A percentile compares a stretch with the other conserved stretches of the same genome.
Conservation (phyloP, 1,140 invertebrate genomes). For the Drosophila fuyamai region DNA sequence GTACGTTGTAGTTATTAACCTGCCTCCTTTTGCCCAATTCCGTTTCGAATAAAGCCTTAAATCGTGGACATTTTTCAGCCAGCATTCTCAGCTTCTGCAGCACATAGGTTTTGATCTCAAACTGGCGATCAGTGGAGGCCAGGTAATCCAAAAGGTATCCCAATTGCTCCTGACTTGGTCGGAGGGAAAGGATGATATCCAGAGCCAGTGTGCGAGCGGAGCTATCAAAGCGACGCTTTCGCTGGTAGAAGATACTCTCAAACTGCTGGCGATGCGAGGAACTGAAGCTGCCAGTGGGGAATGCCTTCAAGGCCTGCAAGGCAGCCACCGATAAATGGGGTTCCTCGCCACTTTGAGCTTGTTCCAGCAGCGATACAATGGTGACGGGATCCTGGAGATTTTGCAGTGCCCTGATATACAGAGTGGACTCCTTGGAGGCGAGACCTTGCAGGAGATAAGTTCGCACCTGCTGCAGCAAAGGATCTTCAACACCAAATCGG, state of each 20-base stretch:
- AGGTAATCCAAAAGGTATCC: slow-evolving; percentile 87
- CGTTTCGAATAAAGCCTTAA: slow-evolving; percentile 84
- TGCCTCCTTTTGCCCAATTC: slow-evolving; percentile 84
- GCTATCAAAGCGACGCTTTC: slow-evolving; percentile 88
- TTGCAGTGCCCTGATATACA: slow-evolving; percentile 88
- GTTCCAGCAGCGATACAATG: slow-evolving; percentile 86
- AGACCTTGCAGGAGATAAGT: slow-evolving; percentile 47
- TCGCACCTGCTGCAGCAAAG: slow-evolving; percentile 53
- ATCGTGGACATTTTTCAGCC: slow-evolving; percentile 85
- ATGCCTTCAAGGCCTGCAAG: slow-evolving; percentile 88
- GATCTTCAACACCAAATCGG: slow-evolving; percentile 60
- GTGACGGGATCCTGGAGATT: slow-evolving; percentile 88
- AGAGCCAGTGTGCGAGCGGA: slow-evolving; percentile 90
- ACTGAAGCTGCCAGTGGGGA: slow-evolving; percentile 85
- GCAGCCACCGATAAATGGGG: slow-evolving; percentile 87
- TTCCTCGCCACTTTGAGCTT: slow-evolving; percentile 85
- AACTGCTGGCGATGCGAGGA: slow-evolving; percentile 85
- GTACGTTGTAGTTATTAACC: slow-evolving; percentile 89
- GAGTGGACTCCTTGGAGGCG: slow-evolving; percentile 78
- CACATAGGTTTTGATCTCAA: slow-evolving; percentile 89
- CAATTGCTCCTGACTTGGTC: slow-evolving; percentile 86
- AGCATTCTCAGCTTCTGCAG: slow-evolving; percentile 88
- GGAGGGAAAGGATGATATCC: slow-evolving; percentile 89
- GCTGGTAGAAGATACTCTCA: slow-evolving; percentile 88
- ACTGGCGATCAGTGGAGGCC: slow-evolving; percentile 86